Conservation (phyloP, 2,888 invertebrate species). For the Mallateleia sp. region DNA sequence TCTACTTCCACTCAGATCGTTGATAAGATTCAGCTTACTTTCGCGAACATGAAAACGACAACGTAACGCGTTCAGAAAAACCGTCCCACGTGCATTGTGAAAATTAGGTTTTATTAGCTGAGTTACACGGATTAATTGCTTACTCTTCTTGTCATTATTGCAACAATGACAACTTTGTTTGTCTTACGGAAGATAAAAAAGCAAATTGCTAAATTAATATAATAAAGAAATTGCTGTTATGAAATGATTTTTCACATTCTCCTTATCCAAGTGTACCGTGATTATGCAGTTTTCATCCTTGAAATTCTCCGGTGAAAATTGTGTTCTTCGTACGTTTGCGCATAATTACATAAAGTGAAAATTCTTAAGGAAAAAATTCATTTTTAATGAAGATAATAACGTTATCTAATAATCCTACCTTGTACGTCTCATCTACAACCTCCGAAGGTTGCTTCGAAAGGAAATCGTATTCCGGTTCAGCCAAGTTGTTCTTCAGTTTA, state of each 20-base stretch:
- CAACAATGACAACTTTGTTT: constrained; percentile 29
- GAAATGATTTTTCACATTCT: constrained; percentile 47
- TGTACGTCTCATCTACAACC: constrained; percentile 96
- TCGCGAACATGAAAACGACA: constrained; percentile 38
- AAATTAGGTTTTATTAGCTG: constrained; percentile 38
- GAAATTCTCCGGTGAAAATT: constrained; percentile 63
- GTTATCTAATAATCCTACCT: constrained; percentile 89
- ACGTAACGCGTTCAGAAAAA: constrained; percentile 46
- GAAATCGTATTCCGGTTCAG: constrained; percentile 96
- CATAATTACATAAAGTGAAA: constrained; percentile 59
- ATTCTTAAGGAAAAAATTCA: constrained; percentile 20
- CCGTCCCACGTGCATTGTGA: constrained; percentile 23
- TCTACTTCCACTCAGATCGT: constrained; percentile 47
- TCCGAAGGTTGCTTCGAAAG: constrained; percentile 96
- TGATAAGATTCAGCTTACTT: constrained; percentile 59
- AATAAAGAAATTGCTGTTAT: constrained; percentile 66
- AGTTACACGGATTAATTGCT: constrained; percentile 29
- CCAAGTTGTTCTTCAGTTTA: constrained; percentile 93
- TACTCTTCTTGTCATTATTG: constrained; percentile 7
- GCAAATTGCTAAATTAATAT: constrained; percentile 43
- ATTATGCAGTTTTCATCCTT: constrained; percentile 66
- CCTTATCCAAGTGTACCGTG: constrained; percentile 24
- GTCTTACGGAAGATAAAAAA: constrained; percentile 26
- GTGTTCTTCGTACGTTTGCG: too few relatives aligned
- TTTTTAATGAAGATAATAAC: background rate